Percentiles rank a stretch among this genome's conserved stretches.
Conservation (phyloP, 2,113 vertebrate species). For the Vulpes vulpes region DNA sequence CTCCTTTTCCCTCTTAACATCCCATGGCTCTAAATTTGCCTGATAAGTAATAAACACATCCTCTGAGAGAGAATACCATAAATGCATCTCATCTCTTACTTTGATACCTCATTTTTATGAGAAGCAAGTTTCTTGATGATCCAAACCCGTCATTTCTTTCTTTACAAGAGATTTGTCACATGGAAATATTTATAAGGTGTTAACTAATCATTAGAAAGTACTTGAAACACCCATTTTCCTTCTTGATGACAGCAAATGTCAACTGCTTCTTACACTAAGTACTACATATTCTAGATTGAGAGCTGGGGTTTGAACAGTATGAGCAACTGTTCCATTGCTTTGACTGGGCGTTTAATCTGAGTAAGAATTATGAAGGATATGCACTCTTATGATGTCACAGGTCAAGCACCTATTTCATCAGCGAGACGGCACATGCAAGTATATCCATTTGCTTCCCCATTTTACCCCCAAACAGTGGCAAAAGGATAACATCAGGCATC, state of each 20-base stretch:
- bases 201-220: slow-evolving; percentile 68
- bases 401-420: slow-evolving; percentile 60
- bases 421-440: not conserved
- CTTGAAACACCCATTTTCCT: slow-evolving; percentile 67
- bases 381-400: slow-evolving; percentile 7
- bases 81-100: not conserved
- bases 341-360: not conserved
- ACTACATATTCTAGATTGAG: slow-evolving; percentile 31
- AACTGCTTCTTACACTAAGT: slow-evolving; percentile 71
- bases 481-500: slow-evolving; percentile 79
- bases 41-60: not conserved
- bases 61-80: not conserved
- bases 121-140: slow-evolving; percentile 28
- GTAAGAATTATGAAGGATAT: slow-evolving; percentile 58
- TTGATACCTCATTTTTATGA: slow-evolving; percentile 16
- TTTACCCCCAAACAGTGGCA: slow-evolving; percentile 79
- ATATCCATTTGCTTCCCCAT: slow-evolving; percentile 64
- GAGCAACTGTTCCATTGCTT: not conserved
- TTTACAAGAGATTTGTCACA: slow-evolving; percentile 69
- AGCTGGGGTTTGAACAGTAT: not conserved
- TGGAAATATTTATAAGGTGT: slow-evolving; percentile 76
- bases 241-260: slow-evolving; percentile 73
- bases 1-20: not conserved
- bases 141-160: slow-evolving; percentile 36
- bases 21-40: not conserved